Percentiles rank a stretch among this genome's conserved stretches.
These are phyloP conservation scores for Semicossyphus pulcher DNA, from an alignment of 2,113 vertebrate genomes.

Conservation along the genomic window DNA sequence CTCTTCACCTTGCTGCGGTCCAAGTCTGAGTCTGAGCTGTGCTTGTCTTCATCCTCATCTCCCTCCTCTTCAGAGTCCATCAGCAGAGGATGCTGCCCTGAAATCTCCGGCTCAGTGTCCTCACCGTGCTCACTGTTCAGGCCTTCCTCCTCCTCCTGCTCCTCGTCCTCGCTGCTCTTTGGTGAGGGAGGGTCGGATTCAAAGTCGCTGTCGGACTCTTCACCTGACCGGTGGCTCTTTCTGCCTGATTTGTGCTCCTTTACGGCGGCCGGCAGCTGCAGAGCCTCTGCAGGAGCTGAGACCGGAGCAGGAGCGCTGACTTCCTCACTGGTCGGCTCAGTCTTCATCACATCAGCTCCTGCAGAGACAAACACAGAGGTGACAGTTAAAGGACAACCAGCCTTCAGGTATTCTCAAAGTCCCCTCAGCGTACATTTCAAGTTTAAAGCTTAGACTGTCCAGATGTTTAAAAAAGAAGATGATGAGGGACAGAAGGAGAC, in stretches of 20 bases:
- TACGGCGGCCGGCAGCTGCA: constrained; percentile 42
- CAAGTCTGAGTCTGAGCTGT: constrained; percentile 91
- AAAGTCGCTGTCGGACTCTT: constrained; percentile 96
- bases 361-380: constrained; percentile 36
- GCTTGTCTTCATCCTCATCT: constrained; percentile 91
- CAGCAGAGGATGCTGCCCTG: constrained; percentile 94
- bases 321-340: constrained; percentile 76
- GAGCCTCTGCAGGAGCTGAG: constrained; percentile 21
- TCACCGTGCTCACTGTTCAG: constrained; percentile 90
- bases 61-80: constrained; percentile 97
- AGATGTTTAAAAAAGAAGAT: constrained; percentile 1
- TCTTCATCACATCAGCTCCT: constrained; percentile 74
- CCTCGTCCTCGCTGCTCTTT: constrained; percentile 94
- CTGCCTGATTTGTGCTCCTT: constrained; percentile 81
- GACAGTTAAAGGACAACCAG: not conserved
- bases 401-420: too few species aligned
- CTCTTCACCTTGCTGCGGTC: constrained; percentile 78
- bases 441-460: not conserved
- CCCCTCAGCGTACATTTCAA: not conserved
- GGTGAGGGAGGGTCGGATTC: constrained; percentile 96
- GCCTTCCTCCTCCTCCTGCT: constrained; percentile 90
- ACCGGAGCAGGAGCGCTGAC: not conserved
- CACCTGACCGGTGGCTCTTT: constrained; percentile 73
- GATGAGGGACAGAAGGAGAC: not conserved
- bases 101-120: constrained; percentile 90